Conservation (phyloP, 92 coral and sea anemone species). For the Pocillopora grandis region DNA sequence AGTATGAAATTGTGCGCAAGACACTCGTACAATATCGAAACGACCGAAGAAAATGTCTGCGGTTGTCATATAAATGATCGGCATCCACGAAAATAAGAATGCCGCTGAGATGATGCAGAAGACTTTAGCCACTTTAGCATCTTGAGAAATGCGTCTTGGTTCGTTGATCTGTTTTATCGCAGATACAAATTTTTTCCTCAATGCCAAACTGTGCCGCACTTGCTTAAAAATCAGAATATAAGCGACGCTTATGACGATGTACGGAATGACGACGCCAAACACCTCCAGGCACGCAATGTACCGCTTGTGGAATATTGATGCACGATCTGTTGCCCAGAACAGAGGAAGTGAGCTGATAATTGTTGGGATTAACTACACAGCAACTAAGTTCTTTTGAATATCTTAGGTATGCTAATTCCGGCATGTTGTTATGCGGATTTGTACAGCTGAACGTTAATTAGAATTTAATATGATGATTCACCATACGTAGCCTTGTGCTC, state of each 20-base stretch:
- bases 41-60: constrained; percentile 25
- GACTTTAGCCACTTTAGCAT: constrained; percentile 64
- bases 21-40: constrained; percentile 43
- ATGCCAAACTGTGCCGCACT: constrained; percentile 54
- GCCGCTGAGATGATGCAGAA: constrained; percentile 62
- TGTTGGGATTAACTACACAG: constrained; percentile 59
- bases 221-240: constrained; percentile 45
- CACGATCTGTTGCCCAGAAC: constrained; percentile 58
- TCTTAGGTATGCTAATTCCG: constrained; percentile 24
- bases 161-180: constrained; percentile 21
- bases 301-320: constrained; percentile 46
- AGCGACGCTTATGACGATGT: constrained; percentile 39
- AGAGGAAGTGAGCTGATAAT: constrained; percentile 55
- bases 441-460: no score
- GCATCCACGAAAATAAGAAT: constrained; percentile 72
- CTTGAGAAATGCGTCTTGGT: constrained; percentile 41
- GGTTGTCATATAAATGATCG: constrained; percentile 68
- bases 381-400: constrained; percentile 34
- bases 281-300: constrained; percentile 35
- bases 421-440: no score
- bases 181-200: constrained; percentile 21
- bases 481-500: no score
- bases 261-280: constrained; percentile 43
- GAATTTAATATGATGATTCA: no score
- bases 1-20: constrained; percentile 40